Evolutionary conservation across 2,888 invertebrate genomes (phyloP), one percentile per base, ranked within the genome.

Genomic region (Notocelia uddmanniana): DNA sequence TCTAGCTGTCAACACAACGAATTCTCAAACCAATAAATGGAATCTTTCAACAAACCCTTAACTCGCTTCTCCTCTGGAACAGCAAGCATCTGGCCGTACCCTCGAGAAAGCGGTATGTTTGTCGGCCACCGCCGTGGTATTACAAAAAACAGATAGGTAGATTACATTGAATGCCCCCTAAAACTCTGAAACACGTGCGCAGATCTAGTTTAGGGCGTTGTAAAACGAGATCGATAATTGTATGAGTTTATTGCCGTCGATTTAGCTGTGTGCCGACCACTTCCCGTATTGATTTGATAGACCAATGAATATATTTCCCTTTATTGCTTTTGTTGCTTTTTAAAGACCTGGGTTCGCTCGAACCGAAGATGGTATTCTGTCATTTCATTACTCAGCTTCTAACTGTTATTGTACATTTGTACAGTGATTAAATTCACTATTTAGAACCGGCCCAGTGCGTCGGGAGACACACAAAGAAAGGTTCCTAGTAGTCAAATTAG

Each of bases 191-290:
- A 5, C 78, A 80, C 78, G 79, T 83, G 78, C 79, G 76, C 70
- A 74, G 78, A 81, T 81, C 76, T 75, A 73, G 77, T 85, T 85
- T 82, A 86, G 74, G 76, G 77, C 77, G 82, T 74, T 83, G 80
- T 89, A 84, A 87, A 87, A 82, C 78, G 75, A 79, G 77, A 82
- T 80, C 78, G 76, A 82, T 83, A 79, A 79, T 81, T 77, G 75
- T 77, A 80, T 79, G 76, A 81, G 79, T 84, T 83, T 84, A 85
- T 80, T 77, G 78, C 76, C 74, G 71, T 71, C 76, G 76, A 75
- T 77, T 78, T 62, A 75, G 69, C 62, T 58, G 73, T 68, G 71
- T 57, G 57, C 21, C 50, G 19, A 50, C 48, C 70, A 58, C 58
- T 70, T 58, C 41, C 59, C 19, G 15, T 59, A 60, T 71, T 66